A percentile compares a stretch with the other conserved stretches of the same genome.
Conservation (phyloP, 2,888 invertebrate genomes). For the Nowickia ferox region DNA sequence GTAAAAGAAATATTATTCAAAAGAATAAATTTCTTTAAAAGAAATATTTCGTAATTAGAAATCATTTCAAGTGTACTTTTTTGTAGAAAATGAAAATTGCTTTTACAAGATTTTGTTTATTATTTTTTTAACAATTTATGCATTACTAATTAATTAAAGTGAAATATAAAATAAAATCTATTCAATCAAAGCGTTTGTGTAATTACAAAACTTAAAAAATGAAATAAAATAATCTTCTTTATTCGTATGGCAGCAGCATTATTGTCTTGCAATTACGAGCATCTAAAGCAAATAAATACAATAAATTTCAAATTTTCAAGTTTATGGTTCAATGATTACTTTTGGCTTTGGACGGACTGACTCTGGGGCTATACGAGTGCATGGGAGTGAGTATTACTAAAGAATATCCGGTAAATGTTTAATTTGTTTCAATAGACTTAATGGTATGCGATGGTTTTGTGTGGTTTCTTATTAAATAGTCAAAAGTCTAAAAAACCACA, state of each 20-base stretch:
- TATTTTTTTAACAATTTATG: not conserved
- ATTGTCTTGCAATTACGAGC: constrained; percentile 13
- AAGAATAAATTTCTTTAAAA: constrained; percentile 27
- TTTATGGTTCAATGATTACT: constrained; percentile 66
- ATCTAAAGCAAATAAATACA: constrained; percentile 42
- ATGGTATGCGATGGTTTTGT: not conserved
- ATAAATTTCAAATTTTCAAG: constrained; percentile 61
- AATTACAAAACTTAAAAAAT: constrained; percentile 3
- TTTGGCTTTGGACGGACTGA: not conserved
- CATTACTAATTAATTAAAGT: not conserved
- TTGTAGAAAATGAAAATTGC: not conserved
- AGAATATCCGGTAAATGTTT: constrained; percentile 57
- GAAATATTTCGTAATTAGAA: constrained; percentile 43
- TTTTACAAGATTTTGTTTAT: not conserved
- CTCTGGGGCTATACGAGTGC: not conserved
- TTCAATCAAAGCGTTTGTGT: not conserved
- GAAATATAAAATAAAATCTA: not conserved
- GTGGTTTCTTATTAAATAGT: constrained; percentile 45
- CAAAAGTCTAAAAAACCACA: constrained; percentile 38
- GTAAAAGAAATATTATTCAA: not conserved
- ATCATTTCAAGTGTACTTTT: constrained; percentile 23
- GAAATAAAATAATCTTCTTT: not conserved
- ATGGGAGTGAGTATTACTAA: constrained; percentile 38
- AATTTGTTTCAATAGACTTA: constrained; percentile 41
- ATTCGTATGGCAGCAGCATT: not conserved